Evolutionary conservation across 2,888 invertebrate species (phyloP).

Genomic region (Eilema sororculum): DNA sequence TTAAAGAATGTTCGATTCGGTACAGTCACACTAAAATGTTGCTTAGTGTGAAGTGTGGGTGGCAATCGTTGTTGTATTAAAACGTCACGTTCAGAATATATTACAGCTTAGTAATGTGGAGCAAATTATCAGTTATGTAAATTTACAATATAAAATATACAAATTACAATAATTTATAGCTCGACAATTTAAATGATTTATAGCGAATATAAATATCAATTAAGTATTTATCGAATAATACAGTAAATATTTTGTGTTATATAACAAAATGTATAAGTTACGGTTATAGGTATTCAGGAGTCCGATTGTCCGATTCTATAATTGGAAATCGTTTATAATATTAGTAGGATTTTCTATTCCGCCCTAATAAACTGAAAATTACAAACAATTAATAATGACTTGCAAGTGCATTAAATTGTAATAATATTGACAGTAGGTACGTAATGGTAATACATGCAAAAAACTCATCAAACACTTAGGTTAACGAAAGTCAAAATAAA

Average conservation of each 20-base stretch:
- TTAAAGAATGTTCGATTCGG: constrained; percentile 41
- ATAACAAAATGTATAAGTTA: background rate
- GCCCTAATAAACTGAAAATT: background rate
- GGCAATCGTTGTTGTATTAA: constrained; percentile 15
- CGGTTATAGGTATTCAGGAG: no score
- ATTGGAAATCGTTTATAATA: no score
- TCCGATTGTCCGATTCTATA: no score
- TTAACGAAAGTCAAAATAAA: constrained; percentile 24
- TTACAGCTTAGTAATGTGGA: background rate
- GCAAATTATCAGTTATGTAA: constrained; percentile 10
- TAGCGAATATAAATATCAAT: background rate
- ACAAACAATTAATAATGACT: background rate
- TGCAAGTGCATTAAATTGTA: background rate
- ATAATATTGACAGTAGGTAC: background rate
- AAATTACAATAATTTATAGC: constrained; percentile 6
- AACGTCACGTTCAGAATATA: constrained; percentile 13
- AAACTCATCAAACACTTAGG: constrained; percentile 13
- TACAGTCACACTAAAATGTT: constrained; percentile 31
- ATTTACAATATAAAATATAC: constrained; percentile 1
- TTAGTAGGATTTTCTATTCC: no score
- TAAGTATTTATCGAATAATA: background rate
- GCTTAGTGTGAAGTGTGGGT: constrained; percentile 11
- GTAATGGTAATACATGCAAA: constrained; percentile 16
- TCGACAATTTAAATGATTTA: background rate
- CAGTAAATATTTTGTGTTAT: background rate